Conservation (phyloP, 2,888 invertebrate species). For the Acanthococcus lagerstroemiae region DNA sequence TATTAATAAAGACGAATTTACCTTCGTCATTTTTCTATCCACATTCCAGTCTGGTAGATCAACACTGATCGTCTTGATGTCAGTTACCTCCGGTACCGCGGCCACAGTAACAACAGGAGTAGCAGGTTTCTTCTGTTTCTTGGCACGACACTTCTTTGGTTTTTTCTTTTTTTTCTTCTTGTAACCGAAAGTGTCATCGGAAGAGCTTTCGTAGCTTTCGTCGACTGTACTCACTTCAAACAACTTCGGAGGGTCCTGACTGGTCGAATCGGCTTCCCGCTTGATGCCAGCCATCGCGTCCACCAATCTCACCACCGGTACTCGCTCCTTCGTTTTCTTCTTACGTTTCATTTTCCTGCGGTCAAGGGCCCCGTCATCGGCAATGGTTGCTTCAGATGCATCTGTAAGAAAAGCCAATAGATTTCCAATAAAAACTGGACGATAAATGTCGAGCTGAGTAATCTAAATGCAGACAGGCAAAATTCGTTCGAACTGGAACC, state of each 20-base stretch:
- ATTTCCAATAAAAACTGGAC: no score
- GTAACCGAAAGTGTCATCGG: no score
- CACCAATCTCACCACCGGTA: neutral
- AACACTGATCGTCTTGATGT: neutral
- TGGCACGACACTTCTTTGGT: no score
- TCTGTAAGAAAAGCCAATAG: slow-evolving; percentile 19
- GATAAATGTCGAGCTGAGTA: no score
- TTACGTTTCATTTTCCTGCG: slow-evolving; percentile 12
- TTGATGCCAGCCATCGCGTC: neutral
- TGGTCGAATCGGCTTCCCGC: neutral
- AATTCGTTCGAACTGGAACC: no score
- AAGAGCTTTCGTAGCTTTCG: no score
- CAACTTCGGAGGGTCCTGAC: no score
- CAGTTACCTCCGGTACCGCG: neutral
- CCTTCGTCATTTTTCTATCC: no score
- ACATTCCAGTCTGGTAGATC: no score
- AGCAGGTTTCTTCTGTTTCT: neutral
- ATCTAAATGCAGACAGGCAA: no score
- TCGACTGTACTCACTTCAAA: no score
- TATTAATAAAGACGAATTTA: no score
- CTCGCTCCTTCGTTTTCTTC: slow-evolving; percentile 3
- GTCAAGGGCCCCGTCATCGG: slow-evolving; percentile 10
- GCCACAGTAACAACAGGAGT: neutral
- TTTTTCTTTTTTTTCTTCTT: slow-evolving; percentile 1
- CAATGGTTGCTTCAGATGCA: slow-evolving; percentile 22